Evolutionary conservation across 1,140 invertebrate species (phyloP), one percentile per base, ranked within the genome.

Genomic region (Babylonia areolata): DNA sequence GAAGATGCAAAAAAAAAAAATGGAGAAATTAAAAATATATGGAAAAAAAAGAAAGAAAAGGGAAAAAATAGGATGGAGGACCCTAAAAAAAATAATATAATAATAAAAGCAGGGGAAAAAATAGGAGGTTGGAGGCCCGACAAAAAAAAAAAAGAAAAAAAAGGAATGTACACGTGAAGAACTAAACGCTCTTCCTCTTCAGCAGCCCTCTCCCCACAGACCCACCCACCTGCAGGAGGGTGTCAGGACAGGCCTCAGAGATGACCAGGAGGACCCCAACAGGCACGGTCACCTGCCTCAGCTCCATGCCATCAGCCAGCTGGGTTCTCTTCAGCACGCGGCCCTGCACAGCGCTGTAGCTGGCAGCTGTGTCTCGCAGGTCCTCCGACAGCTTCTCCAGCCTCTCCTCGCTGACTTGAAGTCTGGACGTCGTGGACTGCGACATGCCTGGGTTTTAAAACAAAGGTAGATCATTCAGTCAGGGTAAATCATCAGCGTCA

Each of bases 251-350:
- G 0, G 99, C 99, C 95, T 99, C 99, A 94, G 99, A 99, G 90
- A 99, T 99, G 20, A 99, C 99, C 84, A 99, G 94, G 5, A 99
- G 95, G 2, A 99, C 98, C 1, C 99, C 99, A 92, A 99, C 99
- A 2, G 99, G 99, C 0, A 99, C 99, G 0, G 99, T 99, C 39
- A 99, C 96, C 95, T 99, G 98, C 83, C 96, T 96, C 11, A 99
- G 94, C 86, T 97, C 96, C 75, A 99, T 86, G 2, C 89, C 89
- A 0, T 92, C 87, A 35, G 98, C 96, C n/a, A 99, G 96, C 96
- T 0, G 98, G 99, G 88, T 96, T 96, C 85, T 96, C 85, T 97
- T 95, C 0, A 99, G 87, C 0, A 99, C 96, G 86, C 97, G 96
- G 5, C 94, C 94, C 17, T 94, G 87, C 28, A 91, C 91, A 35